Evolutionary conservation across 2,113 vertebrate species (phyloP).

Genomic region (Pseudorasbora parva): DNA sequence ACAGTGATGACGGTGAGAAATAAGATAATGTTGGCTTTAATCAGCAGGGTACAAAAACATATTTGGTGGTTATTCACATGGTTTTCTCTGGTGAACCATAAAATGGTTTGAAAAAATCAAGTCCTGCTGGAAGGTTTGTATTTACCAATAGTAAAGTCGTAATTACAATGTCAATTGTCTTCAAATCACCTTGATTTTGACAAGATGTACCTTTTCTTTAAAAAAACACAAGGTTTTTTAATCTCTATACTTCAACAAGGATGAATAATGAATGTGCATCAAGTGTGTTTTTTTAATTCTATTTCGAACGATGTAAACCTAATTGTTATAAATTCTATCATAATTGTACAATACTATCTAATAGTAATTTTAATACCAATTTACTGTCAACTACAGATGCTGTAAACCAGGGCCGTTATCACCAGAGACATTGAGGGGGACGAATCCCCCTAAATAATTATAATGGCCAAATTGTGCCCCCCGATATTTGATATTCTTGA

Average conservation of each 20-base stretch:
- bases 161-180: neutral
- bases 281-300: neutral
- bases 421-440: too few species aligned
- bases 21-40: neutral
- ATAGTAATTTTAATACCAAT: neutral
- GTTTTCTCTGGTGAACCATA: neutral
- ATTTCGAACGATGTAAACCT: neutral
- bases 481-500: too few species aligned
- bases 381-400: neutral
- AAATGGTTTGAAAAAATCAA: neutral
- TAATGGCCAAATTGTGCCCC: too few species aligned
- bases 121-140: neutral
- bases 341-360: neutral
- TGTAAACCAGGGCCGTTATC: neutral
- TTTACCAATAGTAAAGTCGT: neutral
- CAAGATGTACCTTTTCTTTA: neutral
- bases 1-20: slow-evolving; percentile 91
- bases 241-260: neutral
- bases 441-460: too few species aligned
- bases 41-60: neutral
- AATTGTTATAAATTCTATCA: neutral
- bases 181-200: neutral
- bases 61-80: neutral
- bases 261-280: neutral
- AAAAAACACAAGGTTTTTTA: neutral